Evolutionary conservation across 92 coral and sea anemone genomes (phyloP), one percentile per base, ranked within the genome.

Genomic region (Galaxea fascicularis): DNA sequence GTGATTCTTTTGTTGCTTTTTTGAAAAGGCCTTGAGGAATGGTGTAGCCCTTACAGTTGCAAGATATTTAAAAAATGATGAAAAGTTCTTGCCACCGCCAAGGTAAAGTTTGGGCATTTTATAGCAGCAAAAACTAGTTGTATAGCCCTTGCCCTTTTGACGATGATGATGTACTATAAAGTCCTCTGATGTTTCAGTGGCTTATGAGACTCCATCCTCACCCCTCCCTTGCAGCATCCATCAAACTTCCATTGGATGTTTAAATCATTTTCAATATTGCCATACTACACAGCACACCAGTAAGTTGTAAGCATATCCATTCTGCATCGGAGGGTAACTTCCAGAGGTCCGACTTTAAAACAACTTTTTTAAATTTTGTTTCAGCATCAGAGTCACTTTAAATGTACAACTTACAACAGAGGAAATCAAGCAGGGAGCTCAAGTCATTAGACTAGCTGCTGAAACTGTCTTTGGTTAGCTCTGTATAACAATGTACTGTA

Each of bases 31-130:
- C 49, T 88, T 94, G 75, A 88, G 77, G 71, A 85, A 97, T 54
- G 94, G 91, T 65, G 80, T 97, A 49, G 99, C 99, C 0, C 74
- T 93, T 16, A 93, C 99, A n/a, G 84, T 97, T 29, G 98, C 99
- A 53, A 91, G 98, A 77, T 97, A 95, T 77, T 77, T 97, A 22
- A 95, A 93, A 80, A 84, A 85, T 41, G 94, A 97, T 60, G 99
- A 97, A 53, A 95, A 89, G 71, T 94, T 89, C 49, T 94, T 92
- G 18, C 92, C 95, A 10, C 93, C 89, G 49, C 98, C 98, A 87
- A 96, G 99, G 99, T 96, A 85, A 53, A 15, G 15, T 47, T n/a
- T 17, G 24, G 31, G 8, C 12, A 29, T 10, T 60, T 14, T 60
- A 15, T 0, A 4, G 1, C 17, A 15, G 24, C 25, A 22, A 60